Evolutionary conservation across 2,888 invertebrate species (phyloP).

Genomic region (Vesta saturnalis): DNA sequence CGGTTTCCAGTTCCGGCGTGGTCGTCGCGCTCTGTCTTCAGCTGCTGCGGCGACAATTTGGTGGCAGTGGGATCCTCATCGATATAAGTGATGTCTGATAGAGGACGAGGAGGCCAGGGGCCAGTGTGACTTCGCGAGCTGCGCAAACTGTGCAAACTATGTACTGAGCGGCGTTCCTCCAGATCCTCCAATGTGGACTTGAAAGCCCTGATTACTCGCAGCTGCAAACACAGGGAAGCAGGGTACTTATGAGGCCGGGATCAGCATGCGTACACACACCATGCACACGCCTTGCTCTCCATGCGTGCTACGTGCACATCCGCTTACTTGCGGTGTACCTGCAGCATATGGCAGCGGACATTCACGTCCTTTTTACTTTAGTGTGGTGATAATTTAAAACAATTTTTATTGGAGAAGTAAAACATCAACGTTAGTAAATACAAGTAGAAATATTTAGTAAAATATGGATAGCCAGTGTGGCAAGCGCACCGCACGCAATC

Average conservation of each 20-base stretch:
- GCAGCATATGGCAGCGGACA: constrained; percentile 43
- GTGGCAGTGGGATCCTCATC: constrained; percentile 61
- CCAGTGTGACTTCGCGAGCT: constrained; percentile 80
- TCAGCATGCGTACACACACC: constrained; percentile 56
- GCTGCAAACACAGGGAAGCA: constrained; percentile 86
- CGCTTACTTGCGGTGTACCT: constrained; percentile 40
- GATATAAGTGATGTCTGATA: constrained; percentile 83
- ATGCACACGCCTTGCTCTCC: constrained; percentile 43
- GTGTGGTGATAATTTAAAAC: constrained; percentile 49
- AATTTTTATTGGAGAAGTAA: constrained; percentile 9
- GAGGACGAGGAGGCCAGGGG: constrained; percentile 71
- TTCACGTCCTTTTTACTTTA: constrained; percentile 40
- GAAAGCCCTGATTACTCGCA: constrained; percentile 99
- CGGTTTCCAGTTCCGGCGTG: constrained; percentile 56
- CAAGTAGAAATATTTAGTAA: constrained; percentile 1
- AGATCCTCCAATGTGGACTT: constrained; percentile 99
- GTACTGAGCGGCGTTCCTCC: constrained; percentile 98
- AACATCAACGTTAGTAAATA: constrained; percentile 10
- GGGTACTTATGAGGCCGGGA: constrained; percentile 62
- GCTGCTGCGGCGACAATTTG: constrained; percentile 57
- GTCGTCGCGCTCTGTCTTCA: constrained; percentile 59
- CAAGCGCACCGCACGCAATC: constrained; percentile 36
- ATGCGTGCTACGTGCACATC: constrained; percentile 40
- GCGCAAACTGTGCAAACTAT: constrained; percentile 92
- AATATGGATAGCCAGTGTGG: constrained; percentile 22